These are phyloP conservation scores for Decapterus maruadsi DNA, from an alignment of 2,797 vertebrate species.

Conservation along the genomic window DNA sequence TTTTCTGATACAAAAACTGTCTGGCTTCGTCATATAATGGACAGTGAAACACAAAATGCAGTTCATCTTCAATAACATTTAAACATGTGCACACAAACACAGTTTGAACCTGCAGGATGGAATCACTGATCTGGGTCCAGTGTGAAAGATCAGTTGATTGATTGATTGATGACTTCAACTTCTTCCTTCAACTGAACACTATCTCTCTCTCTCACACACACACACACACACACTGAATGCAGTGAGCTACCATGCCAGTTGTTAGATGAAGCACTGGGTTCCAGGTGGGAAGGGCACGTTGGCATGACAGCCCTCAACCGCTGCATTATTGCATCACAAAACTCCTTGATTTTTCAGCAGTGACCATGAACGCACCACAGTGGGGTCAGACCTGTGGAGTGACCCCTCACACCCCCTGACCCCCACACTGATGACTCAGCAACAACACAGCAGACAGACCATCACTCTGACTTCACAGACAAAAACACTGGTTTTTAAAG, in stretches of 20 bases:
- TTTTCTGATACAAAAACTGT: too few relatives aligned
- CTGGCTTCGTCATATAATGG: too few relatives aligned
- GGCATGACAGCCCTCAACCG: background rate
- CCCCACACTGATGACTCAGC: background rate
- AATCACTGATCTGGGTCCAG: too few relatives aligned
- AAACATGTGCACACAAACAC: background rate
- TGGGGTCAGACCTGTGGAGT: too few relatives aligned
- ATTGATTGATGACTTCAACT: too few relatives aligned
- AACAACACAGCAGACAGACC: background rate
- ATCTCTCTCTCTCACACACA: background rate
- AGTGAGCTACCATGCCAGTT: background rate
- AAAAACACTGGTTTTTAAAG: background rate
- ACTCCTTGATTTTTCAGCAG: background rate
- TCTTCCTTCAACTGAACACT: background rate
- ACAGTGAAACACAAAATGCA: too few relatives aligned
- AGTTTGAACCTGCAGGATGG: too few relatives aligned
- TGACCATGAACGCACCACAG: background rate
- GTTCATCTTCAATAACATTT: too few relatives aligned
- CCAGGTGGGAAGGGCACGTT: background rate
- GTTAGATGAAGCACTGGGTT: background rate
- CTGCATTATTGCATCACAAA: background rate
- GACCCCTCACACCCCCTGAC: background rate
- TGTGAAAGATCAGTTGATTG: constrained; percentile 2
- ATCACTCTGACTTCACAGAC: too few relatives aligned
- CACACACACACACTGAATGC: background rate